Base-by-base conservation (phyloP, 2,113 vertebrate genomes). In the Collichthys lucidus region DNA sequence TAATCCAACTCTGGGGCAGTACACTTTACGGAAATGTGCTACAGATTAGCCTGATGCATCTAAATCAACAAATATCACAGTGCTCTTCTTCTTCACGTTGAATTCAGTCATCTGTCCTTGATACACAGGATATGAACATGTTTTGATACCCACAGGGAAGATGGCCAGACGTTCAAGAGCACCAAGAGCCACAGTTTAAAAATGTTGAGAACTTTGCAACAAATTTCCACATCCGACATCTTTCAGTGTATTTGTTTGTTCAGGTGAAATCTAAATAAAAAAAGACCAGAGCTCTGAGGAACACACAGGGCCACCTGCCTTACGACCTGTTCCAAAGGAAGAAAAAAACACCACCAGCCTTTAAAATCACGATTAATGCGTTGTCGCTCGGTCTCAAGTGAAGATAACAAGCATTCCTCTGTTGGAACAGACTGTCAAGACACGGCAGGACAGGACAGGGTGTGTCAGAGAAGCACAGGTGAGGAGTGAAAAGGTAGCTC, bases 311-410 rank as follows among this genome's bases (percentile, higher is more conserved):
- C 49, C 49, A 42, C 19, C 15, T 61, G 47, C 67, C 47, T 15
- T 42, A 11, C 10, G 42, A 49, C 69, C 47, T 77, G 61, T 29
- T 57, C 16, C 16, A 24, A 22, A 77, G 4, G 11, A 71, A 35
- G 22, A 2, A 73, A 86, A 80, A 19, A 24, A 17, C 17, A 46
- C 19, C 31, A 49, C 1, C 47, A 50, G 47, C 65, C 24, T 70
- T 40, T 53, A 42, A 71, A 78, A 53, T 63, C 44, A 31, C 29
- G 11, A 9, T 35, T 85, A 44, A 68, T 84, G 66, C 56, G 26
- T 20, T 22, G 20, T 26, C 52, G 15, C 35, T 2, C 10, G 42
- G 35, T 56, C 70, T 12, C 11, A 1, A 20, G 60, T 47, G 46
- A 73, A 53, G 17, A 59, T 26, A 62, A 15, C 20, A 71, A 20